A percentile compares a stretch with the other conserved stretches of the same genome.
These are phyloP conservation scores for Epizoanthus scotinus DNA, from an alignment of 92 coral and sea anemone genomes.

Conservation along the genomic window DNA sequence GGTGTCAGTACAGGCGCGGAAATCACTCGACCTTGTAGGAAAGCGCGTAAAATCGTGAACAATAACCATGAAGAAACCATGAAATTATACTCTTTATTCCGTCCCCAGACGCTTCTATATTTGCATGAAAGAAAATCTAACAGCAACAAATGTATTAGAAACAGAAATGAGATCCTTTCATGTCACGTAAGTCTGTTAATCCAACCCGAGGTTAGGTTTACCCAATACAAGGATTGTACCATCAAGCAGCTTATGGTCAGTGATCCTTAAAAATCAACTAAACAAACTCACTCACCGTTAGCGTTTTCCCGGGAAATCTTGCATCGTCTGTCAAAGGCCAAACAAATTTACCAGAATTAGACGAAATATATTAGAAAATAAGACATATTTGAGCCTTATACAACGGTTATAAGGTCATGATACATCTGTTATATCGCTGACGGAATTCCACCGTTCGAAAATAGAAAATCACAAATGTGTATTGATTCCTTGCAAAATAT, in stretches of 20 bases:
- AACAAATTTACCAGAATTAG: background rate
- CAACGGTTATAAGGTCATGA: constrained; percentile 5
- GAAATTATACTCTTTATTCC: background rate
- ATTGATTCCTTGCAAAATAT: background rate
- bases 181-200: background rate
- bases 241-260: background rate
- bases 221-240: background rate
- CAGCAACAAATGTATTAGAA: background rate
- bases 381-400: constrained; percentile 21
- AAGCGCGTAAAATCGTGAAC: background rate
- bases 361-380: background rate
- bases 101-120: background rate
- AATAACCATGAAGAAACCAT: background rate
- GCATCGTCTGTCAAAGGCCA: constrained; percentile 2
- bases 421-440: constrained; percentile 20
- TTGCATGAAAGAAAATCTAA: background rate
- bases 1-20: background rate
- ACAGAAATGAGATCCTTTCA: background rate
- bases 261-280: constrained; percentile 20
- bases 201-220: background rate
- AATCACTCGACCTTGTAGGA: constrained; percentile 11
- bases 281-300: constrained; percentile 17
- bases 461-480: background rate
- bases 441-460: background rate
- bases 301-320: background rate